Evolutionary conservation across 1,140 invertebrate species (phyloP), one percentile per base, ranked within the genome.

Genomic region (Megathymus violae): DNA sequence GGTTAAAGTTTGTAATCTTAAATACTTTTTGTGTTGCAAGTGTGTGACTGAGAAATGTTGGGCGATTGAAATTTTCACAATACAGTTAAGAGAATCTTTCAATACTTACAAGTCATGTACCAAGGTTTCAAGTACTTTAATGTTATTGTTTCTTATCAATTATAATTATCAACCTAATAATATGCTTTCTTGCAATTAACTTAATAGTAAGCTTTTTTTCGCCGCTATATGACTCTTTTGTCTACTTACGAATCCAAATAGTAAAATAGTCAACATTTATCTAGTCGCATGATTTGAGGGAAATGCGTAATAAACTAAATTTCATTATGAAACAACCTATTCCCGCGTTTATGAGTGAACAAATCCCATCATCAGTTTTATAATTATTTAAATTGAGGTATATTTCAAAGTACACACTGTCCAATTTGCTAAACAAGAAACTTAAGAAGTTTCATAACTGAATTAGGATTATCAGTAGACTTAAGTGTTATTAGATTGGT

Each of bases 181-280:
- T 22, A 22, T 22, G 19, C 19, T 22, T 46, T 46, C 3, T 16
- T 47, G 19, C 17, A 47, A 47, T 47, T 17, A 4, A 2, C 13
- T 0, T 5, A 3, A 6, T 47, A 25, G 44, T 47, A 4, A 47
- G 25, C 11, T 11, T 25, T 34, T 17, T 56, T 27, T 13, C n/a
- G 15, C 17, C 17, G 16, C 9, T 14, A 36, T 14, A 14, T 16
- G n/a, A 46, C 14, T 16, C 6, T 19, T 60, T 47, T 11, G 7
- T 40, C 16, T 44, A 46, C n/a, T 10, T 17, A 40, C 22, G 48
- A 47, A 11, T 61, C 61, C 64, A 51, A 66, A 52, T 38, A 65
- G 43, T 47, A 38, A 50, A 60, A 60, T 56, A 65, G 64, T 66
- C 64, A 46, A 66, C 25, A 54, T 51, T 48, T 60, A 47, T 66